phyloP scores from a whole-genome alignment of 2,888 invertebrate genomes.

The Drosophila helvetica region DNA sequence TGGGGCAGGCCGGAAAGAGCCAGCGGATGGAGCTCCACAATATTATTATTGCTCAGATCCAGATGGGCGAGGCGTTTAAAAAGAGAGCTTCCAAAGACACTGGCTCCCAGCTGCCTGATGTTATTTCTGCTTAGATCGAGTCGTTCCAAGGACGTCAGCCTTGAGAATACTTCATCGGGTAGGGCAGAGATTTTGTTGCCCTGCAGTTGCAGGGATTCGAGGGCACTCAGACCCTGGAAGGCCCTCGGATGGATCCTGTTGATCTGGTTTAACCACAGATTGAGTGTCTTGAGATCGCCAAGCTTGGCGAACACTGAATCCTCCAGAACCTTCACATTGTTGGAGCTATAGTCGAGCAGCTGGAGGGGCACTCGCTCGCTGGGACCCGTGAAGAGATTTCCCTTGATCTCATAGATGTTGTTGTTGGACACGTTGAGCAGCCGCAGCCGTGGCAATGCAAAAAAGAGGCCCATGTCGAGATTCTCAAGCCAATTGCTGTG shows the following conservation, averaged over 20 bases:
- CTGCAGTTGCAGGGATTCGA: constrained; percentile 69
- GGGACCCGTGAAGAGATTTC: constrained; percentile 66
- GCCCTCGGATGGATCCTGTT: constrained; percentile 51
- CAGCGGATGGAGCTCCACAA: constrained; percentile 69
- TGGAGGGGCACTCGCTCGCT: constrained; percentile 43
- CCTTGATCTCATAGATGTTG: constrained; percentile 63
- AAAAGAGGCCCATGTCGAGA: constrained; percentile 73
- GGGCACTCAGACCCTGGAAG: constrained; percentile 64
- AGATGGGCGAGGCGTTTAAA: constrained; percentile 67
- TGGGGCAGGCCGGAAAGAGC: constrained; percentile 72
- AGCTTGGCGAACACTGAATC: constrained; percentile 67
- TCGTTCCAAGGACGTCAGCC: constrained; percentile 62
- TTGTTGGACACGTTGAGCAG: constrained; percentile 77
- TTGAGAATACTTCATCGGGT: constrained; percentile 67
- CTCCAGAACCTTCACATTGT: constrained; percentile 66
- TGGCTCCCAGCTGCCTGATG: constrained; percentile 55
- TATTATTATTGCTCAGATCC: constrained; percentile 68
- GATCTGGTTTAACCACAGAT: constrained; percentile 76
- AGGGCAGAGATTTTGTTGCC: constrained; percentile 75
- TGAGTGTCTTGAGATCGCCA: constrained; percentile 62
- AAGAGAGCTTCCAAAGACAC: constrained; percentile 66
- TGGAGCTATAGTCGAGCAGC: constrained; percentile 76
- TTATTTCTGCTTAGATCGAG: constrained; percentile 76
- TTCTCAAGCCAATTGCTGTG: constrained; percentile 67
- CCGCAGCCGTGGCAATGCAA: constrained; percentile 61